Evolutionary conservation across 1,140 invertebrate species (phyloP).

Genomic region (Calosoma granatense): DNA sequence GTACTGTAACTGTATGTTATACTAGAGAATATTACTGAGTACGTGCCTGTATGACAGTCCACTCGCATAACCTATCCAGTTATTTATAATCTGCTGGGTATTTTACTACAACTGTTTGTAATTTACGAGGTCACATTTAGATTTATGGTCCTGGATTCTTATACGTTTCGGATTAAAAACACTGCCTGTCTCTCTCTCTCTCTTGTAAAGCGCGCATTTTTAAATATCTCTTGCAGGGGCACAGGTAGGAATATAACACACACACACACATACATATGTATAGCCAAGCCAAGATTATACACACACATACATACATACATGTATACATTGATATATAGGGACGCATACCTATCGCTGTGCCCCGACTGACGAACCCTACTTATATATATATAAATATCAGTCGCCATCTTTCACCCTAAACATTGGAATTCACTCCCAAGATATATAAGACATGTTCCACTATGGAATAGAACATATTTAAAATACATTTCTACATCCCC

Average conservation of each 20-base stretch:
- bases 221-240: constrained; percentile 22
- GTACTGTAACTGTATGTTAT: too few species aligned
- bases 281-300: background rate
- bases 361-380: background rate
- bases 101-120: constrained; percentile 36
- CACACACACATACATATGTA: background rate
- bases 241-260: constrained; percentile 2
- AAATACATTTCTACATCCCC: background rate
- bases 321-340: background rate
- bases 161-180: constrained; percentile 33
- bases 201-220: constrained; percentile 22
- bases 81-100: constrained; percentile 37
- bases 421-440: background rate
- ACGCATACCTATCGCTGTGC: background rate
- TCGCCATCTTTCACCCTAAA: constrained; percentile 1
- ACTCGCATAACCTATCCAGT: constrained; percentile 26
- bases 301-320: background rate
- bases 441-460: background rate
- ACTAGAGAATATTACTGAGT: background rate
- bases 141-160: constrained; percentile 34
- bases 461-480: constrained; percentile 6
- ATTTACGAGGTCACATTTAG: constrained; percentile 36
- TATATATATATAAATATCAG: constrained; percentile 8
- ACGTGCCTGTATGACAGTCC: background rate
- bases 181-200: background rate